phyloP scores from a whole-genome alignment of 2,113 vertebrate genomes.

The Clarias batrachus region DNA sequence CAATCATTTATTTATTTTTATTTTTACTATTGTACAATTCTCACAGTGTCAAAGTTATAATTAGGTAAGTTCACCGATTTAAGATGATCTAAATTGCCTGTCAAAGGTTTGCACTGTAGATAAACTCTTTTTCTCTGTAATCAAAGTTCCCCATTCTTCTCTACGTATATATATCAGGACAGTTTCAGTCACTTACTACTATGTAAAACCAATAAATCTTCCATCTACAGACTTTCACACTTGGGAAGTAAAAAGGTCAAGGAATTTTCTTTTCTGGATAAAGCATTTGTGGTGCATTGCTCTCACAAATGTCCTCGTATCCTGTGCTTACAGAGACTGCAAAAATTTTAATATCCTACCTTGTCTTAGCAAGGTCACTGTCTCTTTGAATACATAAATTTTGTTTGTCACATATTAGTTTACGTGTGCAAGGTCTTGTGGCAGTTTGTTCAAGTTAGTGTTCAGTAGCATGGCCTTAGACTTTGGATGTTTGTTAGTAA shows the following conservation, averaged over 20 bases:
- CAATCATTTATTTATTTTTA: background rate
- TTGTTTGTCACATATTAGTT: background rate
- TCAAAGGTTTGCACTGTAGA: background rate
- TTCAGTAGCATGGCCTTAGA: background rate
- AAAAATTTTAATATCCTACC: background rate
- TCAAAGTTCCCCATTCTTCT: background rate
- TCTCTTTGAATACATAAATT: background rate
- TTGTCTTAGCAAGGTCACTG: slow-evolving; percentile 1
- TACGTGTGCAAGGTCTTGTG: background rate
- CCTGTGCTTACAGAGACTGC: background rate
- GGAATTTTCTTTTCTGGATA: background rate
- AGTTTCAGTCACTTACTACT: background rate
- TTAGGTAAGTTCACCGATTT: background rate
- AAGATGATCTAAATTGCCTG: background rate
- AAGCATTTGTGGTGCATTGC: slow-evolving; percentile 1
- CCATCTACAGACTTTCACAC: background rate
- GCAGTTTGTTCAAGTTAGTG: background rate
- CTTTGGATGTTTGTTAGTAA: slow-evolving; percentile 16
- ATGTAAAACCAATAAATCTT: background rate
- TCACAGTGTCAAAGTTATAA: background rate
- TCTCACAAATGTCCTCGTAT: background rate
- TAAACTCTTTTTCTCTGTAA: background rate
- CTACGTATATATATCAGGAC: background rate
- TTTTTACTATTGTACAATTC: background rate
- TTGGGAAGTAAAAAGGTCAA: background rate